phyloP scores from a whole-genome alignment of 2,797 vertebrate species.

The Acridotheres tristis region DNA sequence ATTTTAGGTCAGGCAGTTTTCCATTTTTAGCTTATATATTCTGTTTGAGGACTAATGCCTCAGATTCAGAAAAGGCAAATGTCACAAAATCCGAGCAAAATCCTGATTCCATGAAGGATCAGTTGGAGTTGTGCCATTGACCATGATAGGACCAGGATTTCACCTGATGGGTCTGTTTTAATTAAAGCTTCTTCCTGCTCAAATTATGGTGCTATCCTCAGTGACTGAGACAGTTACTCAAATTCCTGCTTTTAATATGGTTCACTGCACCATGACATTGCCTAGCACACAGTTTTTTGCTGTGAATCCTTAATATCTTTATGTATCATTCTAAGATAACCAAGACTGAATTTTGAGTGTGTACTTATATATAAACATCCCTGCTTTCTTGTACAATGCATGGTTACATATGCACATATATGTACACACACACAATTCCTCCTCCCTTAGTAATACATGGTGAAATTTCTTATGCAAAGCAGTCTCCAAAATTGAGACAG shows the following conservation, averaged over 20 bases:
- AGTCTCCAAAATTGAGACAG: background rate
- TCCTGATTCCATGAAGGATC: background rate
- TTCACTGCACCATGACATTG: background rate
- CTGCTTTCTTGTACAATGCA: background rate
- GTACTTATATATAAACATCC: background rate
- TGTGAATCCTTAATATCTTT: background rate
- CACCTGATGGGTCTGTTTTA: slow-evolving; percentile 7
- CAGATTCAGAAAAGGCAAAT: slow-evolving; percentile 13
- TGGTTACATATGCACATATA: background rate
- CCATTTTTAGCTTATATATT: slow-evolving; percentile 57
- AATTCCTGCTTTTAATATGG: slow-evolving; percentile 11
- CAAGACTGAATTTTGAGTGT: background rate
- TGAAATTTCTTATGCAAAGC: background rate
- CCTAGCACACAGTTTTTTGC: background rate
- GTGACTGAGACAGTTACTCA: background rate
- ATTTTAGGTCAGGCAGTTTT: slow-evolving; percentile 57
- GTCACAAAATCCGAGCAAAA: background rate
- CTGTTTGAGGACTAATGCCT: slow-evolving; percentile 20
- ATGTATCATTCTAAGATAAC: background rate
- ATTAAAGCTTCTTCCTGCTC: background rate
- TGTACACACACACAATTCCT: background rate
- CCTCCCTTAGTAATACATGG: background rate
- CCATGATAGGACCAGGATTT: background rate
- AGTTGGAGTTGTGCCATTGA: background rate
- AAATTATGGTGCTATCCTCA: background rate